These are phyloP conservation scores for Myxocyprinus asiaticus DNA, from an alignment of 2,113 vertebrate species.

Conservation along the genomic window DNA sequence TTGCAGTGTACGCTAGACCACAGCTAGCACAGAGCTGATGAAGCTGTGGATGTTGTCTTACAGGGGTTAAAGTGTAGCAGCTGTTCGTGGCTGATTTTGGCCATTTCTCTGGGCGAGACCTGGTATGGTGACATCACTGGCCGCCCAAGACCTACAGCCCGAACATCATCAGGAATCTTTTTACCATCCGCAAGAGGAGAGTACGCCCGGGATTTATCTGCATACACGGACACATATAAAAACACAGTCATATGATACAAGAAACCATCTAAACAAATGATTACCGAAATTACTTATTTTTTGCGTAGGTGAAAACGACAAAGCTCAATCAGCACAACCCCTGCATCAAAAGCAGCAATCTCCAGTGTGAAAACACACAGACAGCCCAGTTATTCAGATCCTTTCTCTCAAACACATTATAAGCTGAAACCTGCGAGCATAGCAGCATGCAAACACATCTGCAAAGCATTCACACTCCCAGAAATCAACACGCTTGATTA, in stretches of 20 bases:
- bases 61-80: constrained; percentile 86
- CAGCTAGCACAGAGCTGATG: background rate
- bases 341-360: constrained; percentile 29
- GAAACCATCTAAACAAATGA: background rate
- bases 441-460: constrained; percentile 42
- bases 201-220: constrained; percentile 86
- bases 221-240: constrained; percentile 50
- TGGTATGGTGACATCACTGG: constrained; percentile 82
- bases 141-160: constrained; percentile 75
- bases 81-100: constrained; percentile 85
- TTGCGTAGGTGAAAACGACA: background rate
- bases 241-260: constrained; percentile 7
- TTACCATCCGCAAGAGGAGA: constrained; percentile 83
- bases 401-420: background rate
- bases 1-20: too few relatives aligned
- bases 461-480: constrained; percentile 14
- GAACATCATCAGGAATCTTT: constrained; percentile 65
- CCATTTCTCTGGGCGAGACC: constrained; percentile 83
- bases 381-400: background rate
- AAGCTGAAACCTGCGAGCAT: constrained; percentile 27
- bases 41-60: constrained; percentile 64
- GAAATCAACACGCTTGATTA: constrained; percentile 35
- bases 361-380: constrained; percentile 19
- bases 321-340: constrained; percentile 23
- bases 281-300: constrained; percentile 4